Evolutionary conservation across 2,113 vertebrate genomes (phyloP), one percentile per base, ranked within the genome.

Genomic region (Coturnix japonica): DNA sequence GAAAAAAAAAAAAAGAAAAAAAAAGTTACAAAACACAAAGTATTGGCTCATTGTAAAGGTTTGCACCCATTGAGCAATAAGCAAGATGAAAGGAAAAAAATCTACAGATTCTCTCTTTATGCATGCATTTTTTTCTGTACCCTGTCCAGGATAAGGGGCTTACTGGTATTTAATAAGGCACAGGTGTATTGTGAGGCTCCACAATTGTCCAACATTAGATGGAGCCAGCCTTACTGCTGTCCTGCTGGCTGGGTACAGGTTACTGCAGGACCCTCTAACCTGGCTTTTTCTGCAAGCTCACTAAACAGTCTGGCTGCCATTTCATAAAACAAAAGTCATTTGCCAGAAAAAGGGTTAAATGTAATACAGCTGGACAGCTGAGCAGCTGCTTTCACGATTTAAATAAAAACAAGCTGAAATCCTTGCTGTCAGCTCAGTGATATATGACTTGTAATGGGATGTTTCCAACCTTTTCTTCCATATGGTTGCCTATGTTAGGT

Each of bases 391-490:
- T 98, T 98, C 97, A 98, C 98, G 98, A 98, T 98, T 98, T 98
- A 98, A 98, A 98, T 98, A 97, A 98, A 99, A 99, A 98, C 98
- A 99, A 97, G 97, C 98, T 98, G 97, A 98, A 98, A 98, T 98
- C 97, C 95, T 97, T 97, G 97, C 98, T 98, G 98, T 99, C 98
- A 98, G 97, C 82, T 93, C 77, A 85, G 97, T 99, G 98, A 99
- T 99, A 97, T 98, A 99, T 96, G 98, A 98, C 97, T 98, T 98
- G 98, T 98, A 98, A 98, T 97, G 98, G 98, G 98, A 98, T 98
- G 98, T 99, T 98, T 99, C 98, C 98, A 99, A 97, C 97, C 97
- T 97, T 97, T 96, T 97, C 96, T 97, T 98, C 98, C 98, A 98
- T 98, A 98, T 98, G 98, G 97, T 97, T 31, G 97, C 97, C 97